Evolutionary conservation across 1,140 invertebrate genomes (phyloP).

Genomic region (Lepidostoma basale): DNA sequence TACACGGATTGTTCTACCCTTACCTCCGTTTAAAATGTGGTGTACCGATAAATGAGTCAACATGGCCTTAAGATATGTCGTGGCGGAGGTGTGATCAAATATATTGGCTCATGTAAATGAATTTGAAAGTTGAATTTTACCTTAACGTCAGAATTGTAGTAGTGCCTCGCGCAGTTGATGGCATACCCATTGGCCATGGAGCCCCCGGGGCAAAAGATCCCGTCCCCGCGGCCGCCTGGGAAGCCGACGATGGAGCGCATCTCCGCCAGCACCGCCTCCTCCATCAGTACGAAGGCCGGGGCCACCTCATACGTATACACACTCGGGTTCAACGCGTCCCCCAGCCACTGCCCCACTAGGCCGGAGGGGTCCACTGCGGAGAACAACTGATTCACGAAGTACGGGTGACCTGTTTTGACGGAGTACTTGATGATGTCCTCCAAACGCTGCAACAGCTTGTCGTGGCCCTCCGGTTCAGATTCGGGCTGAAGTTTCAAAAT

Average conservation of each 20-base stretch:
- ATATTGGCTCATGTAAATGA: background rate
- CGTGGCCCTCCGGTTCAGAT: slow-evolving; percentile 66
- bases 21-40: no score
- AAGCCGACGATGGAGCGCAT: slow-evolving; percentile 90
- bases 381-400: slow-evolving; percentile 86
- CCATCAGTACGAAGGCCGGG: slow-evolving; percentile 87
- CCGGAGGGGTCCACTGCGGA: slow-evolving; percentile 87
- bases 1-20: no score
- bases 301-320: slow-evolving; percentile 93
- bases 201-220: slow-evolving; percentile 94
- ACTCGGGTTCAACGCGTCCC: slow-evolving; percentile 84
- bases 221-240: slow-evolving; percentile 77
- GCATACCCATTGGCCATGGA: slow-evolving; percentile 96
- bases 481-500: slow-evolving; percentile 70
- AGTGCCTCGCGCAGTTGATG: slow-evolving; percentile 85
- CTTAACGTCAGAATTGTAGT: slow-evolving; percentile 80
- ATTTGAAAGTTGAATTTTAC: slow-evolving; percentile 51
- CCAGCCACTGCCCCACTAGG: slow-evolving; percentile 82
- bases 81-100: no score
- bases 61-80: no score
- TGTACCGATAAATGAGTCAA: no score
- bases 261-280: slow-evolving; percentile 77
- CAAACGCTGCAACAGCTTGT: slow-evolving; percentile 69
- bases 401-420: slow-evolving; percentile 86
- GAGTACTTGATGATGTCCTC: slow-evolving; percentile 77